Evolutionary conservation across 2,113 vertebrate genomes (phyloP).

Genomic region (Furnarius figulus): DNA sequence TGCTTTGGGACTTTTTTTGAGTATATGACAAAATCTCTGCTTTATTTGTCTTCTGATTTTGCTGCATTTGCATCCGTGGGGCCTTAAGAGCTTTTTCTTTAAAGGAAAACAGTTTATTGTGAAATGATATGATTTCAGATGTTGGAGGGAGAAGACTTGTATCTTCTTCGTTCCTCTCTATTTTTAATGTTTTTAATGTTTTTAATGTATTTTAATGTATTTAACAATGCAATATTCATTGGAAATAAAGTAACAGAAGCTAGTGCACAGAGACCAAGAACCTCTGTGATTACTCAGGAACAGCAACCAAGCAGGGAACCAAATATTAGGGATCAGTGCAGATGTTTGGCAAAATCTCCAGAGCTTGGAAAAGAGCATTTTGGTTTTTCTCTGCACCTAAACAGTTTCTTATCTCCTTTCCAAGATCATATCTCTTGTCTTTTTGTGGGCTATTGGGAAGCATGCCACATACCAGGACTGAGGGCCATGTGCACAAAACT

Average conservation of each 20-base stretch:
- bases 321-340: background rate
- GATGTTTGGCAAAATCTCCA: background rate
- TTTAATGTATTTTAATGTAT: slow-evolving; percentile 7
- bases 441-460: background rate
- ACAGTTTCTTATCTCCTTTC: background rate
- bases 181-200: slow-evolving; percentile 5
- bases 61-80: background rate
- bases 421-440: background rate
- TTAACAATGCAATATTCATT: background rate
- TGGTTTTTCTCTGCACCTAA: background rate
- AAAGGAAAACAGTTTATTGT: background rate
- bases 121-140: background rate
- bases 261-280: background rate
- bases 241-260: background rate
- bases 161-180: background rate
- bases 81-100: background rate
- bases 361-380: background rate
- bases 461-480: background rate
- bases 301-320: background rate
- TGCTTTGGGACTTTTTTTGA: background rate
- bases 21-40: background rate
- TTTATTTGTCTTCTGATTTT: background rate
- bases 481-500: background rate
- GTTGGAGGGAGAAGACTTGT: background rate
- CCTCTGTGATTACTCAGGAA: background rate